A percentile compares a stretch with the other conserved stretches of the same genome.
Conservation (phyloP, 2,888 invertebrate genomes). For the Apotomis turbidana region DNA sequence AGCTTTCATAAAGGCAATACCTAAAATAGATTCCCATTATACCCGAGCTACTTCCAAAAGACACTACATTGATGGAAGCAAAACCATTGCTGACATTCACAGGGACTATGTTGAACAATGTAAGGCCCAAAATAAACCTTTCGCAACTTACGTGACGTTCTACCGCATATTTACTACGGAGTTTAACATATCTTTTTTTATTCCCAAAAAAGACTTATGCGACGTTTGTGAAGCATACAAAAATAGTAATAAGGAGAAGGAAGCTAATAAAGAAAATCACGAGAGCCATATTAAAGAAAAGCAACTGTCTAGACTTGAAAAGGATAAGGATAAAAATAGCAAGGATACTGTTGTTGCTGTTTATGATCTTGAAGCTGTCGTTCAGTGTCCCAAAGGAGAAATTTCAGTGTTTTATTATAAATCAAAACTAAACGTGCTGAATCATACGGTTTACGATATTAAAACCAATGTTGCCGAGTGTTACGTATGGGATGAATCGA, state of each 20-base stretch:
- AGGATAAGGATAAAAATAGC: constrained; percentile 46
- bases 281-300: too few species aligned
- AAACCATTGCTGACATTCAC: too few species aligned
- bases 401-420: constrained; percentile 53
- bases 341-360: constrained; percentile 42
- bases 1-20: too few species aligned
- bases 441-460: constrained; percentile 53
- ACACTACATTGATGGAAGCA: too few species aligned
- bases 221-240: too few species aligned
- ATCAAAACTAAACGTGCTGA: constrained; percentile 52
- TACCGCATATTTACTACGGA: constrained; percentile 47
- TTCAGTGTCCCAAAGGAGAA: constrained; percentile 54
- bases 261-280: too few species aligned
- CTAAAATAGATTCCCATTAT: too few species aligned
- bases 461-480: constrained; percentile 47
- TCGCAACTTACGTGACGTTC: constrained; percentile 43
- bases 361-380: constrained; percentile 51
- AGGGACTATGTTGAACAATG: constrained; percentile 45
- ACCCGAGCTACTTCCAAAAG: too few species aligned
- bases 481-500: constrained; percentile 58
- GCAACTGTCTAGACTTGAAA: constrained; percentile 41
- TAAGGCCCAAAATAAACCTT: constrained; percentile 34
- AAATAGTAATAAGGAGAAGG: too few species aligned
- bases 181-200: constrained; percentile 39
- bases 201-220: too few species aligned